Percentiles rank a stretch among this genome's conserved stretches.
phyloP scores from a whole-genome alignment of 2,113 vertebrate species.

The Phrynosoma blainvillii region DNA sequence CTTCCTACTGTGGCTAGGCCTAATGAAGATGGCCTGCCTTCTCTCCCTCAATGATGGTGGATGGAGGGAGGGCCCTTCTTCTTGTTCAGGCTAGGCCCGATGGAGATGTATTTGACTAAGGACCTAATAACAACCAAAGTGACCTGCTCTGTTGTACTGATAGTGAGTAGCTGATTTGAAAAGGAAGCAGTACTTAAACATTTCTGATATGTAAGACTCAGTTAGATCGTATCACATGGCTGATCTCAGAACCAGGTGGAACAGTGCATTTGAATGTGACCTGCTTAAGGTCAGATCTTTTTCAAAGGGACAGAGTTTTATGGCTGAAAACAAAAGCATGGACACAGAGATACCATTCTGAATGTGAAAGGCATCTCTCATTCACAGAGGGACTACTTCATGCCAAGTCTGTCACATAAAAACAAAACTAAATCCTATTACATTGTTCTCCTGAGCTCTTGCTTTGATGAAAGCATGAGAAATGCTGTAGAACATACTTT shows the following conservation, averaged over 20 bases:
- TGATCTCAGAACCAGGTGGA: not conserved
- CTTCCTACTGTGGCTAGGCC: too few relatives aligned
- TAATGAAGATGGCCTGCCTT: too few relatives aligned
- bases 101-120: constrained; percentile 14
- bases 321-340: not conserved
- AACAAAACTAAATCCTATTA: not conserved
- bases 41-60: too few relatives aligned
- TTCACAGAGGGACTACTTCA: not conserved
- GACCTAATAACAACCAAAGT: not conserved
- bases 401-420: not conserved
- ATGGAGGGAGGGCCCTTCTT: too few relatives aligned
- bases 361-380: not conserved
- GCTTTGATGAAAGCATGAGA: not conserved
- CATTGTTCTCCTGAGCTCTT: not conserved
- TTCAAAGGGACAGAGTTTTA: constrained; percentile 4
- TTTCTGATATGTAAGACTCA: constrained; percentile 1
- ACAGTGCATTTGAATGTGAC: not conserved
- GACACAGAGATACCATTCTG: not conserved
- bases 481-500: too few relatives aligned
- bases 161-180: constrained; percentile 29
- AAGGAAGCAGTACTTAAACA: constrained; percentile 33
- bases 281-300: constrained; percentile 32
- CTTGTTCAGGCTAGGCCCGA: too few relatives aligned
- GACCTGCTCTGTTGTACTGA: not conserved
- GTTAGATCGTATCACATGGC: constrained; percentile 11